Percentiles rank a stretch among this genome's conserved stretches.
phyloP scores from a whole-genome alignment of 1,140 invertebrate genomes.

The Leptinotarsa lineolata region DNA sequence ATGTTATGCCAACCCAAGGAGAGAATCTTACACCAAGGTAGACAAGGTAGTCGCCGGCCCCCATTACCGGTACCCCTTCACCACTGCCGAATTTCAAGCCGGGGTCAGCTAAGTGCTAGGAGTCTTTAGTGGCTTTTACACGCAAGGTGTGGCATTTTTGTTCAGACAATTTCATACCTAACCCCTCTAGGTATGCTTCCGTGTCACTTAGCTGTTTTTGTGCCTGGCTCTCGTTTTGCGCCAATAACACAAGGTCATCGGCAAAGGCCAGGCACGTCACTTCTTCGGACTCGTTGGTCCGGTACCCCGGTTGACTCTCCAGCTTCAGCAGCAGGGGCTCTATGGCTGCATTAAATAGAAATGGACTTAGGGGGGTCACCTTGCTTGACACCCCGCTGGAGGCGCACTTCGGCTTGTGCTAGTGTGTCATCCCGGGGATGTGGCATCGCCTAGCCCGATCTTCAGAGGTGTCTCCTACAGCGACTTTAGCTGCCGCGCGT shows the following conservation, averaged over 20 bases:
- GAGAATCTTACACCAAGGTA: slow-evolving; percentile 42
- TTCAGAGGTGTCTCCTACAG: too few species aligned
- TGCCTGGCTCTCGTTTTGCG: too few species aligned
- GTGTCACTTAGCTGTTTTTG: too few species aligned
- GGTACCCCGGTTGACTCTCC: background rate
- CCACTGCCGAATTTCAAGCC: slow-evolving; percentile 28
- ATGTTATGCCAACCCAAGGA: too few species aligned
- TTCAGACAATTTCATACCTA: too few species aligned
- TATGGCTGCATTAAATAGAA: slow-evolving; percentile 61
- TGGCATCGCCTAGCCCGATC: too few species aligned
- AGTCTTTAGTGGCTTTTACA: slow-evolving; percentile 34
- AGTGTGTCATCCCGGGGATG: too few species aligned
- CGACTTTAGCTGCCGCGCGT: too few species aligned
- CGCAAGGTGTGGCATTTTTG: slow-evolving; percentile 27
- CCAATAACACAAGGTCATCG: slow-evolving; percentile 55
- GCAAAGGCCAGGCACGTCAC: slow-evolving; percentile 53
- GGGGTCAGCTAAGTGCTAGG: slow-evolving; percentile 39
- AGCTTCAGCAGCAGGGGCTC: slow-evolving; percentile 43
- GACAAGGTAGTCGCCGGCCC: slow-evolving; percentile 26
- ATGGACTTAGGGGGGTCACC: slow-evolving; percentile 53
- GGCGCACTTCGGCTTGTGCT: slow-evolving; percentile 30
- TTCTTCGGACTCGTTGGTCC: background rate
- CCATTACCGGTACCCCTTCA: slow-evolving; percentile 30
- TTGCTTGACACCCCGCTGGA: slow-evolving; percentile 54
- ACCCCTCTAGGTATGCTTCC: too few species aligned